Conservation (phyloP, 2,113 vertebrate species). For the Himantopus leucocephalus region DNA sequence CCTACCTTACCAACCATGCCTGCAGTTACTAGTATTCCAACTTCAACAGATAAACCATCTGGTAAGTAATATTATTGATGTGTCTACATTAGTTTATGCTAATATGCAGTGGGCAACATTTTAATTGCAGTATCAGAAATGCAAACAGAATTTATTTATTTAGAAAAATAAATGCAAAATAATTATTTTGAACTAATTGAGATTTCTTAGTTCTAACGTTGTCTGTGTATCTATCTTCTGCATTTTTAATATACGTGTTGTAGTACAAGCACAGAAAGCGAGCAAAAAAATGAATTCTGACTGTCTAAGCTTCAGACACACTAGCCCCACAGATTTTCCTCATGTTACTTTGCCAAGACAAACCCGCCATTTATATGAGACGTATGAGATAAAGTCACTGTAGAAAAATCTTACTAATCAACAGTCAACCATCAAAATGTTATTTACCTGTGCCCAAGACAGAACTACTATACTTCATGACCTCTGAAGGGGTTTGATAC, state of each 20-base stretch:
- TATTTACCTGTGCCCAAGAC: neutral
- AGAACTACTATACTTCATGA: neutral
- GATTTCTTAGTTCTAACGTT: neutral
- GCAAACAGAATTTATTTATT: neutral
- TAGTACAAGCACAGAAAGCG: neutral
- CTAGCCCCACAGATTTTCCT: neutral
- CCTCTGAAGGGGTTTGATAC: neutral
- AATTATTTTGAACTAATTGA: neutral
- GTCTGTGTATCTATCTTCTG: neutral
- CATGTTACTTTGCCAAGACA: neutral
- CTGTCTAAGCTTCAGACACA: neutral
- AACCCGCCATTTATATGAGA: neutral
- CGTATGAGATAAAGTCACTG: neutral
- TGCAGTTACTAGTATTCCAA: conserved; percentile 85
- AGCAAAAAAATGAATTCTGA: neutral
- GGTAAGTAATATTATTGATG: conserved; percentile 78
- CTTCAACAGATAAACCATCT: conserved; percentile 91
- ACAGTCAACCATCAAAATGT: neutral
- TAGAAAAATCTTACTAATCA: neutral
- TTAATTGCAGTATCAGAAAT: neutral
- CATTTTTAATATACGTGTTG: neutral
- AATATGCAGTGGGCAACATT: neutral
- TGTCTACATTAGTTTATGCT: neutral
- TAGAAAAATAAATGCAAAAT: neutral
- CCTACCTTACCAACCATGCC: conserved; percentile 91